These are phyloP conservation scores for Sebastiscus albofasciatus DNA, from an alignment of 2,797 vertebrate species.

Conservation along the genomic window DNA sequence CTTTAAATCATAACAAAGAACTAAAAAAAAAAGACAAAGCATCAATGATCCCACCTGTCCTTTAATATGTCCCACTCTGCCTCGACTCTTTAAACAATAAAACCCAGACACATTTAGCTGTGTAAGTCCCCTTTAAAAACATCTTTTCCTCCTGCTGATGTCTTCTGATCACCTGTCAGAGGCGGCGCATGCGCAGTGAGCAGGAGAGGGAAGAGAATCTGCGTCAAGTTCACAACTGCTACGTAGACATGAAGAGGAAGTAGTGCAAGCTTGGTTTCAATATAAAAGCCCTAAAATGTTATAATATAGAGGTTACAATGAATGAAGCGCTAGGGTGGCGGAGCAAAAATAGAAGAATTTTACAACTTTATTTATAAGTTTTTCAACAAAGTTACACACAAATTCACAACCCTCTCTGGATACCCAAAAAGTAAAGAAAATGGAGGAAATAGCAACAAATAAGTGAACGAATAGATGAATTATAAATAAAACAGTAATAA, in stretches of 20 bases:
- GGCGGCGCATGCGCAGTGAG: conserved; percentile 84
- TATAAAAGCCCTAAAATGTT: conserved; percentile 5
- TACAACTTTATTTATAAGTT: too few species aligned
- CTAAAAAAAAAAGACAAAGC: background rate
- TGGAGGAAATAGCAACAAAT: too few species aligned
- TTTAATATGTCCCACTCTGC: background rate
- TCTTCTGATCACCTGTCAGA: conserved; percentile 80
- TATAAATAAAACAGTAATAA: too few species aligned
- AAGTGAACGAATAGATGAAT: too few species aligned
- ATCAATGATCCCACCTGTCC: background rate
- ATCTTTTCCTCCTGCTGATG: conserved; percentile 63
- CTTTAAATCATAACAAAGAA: background rate
- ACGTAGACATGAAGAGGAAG: conserved; percentile 13
- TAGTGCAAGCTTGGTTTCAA: background rate
- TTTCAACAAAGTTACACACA: too few species aligned
- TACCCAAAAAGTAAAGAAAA: too few species aligned
- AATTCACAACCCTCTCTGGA: too few species aligned
- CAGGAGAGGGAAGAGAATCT: conserved; percentile 9
- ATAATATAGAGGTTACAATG: background rate
- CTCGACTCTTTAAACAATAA: background rate
- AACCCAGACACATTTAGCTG: background rate
- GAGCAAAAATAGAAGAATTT: background rate
- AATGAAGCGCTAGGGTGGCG: rapidly evolving
- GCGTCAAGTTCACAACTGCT: conserved; percentile 4
- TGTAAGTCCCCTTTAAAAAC: conserved; percentile 80